phyloP scores from a whole-genome alignment of 2,113 vertebrate species.

The Tyto alba region DNA sequence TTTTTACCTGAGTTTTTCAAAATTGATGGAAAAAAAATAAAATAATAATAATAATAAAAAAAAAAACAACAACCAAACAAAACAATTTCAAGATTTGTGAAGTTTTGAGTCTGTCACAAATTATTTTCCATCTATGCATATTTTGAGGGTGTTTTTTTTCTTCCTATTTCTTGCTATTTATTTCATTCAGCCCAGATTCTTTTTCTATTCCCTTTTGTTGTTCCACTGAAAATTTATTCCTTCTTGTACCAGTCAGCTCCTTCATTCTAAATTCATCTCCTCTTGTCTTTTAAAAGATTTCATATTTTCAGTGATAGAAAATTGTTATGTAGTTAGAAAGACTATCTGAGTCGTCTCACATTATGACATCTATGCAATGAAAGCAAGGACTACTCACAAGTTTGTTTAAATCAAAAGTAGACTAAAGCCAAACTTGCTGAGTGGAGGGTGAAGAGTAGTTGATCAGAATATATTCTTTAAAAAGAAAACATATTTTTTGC shows the following conservation, averaged over 20 bases:
- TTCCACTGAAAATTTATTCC: background rate
- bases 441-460: background rate
- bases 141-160: background rate
- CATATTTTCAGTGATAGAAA: background rate
- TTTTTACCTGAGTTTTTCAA: background rate
- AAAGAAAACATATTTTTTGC: background rate
- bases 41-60: too few species aligned
- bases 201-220: background rate
- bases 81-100: background rate
- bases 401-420: background rate
- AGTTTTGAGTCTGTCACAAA: background rate
- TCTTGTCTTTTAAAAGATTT: background rate
- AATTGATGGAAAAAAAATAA: accelerated
- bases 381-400: background rate
- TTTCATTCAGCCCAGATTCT: background rate
- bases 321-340: background rate
- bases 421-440: background rate
- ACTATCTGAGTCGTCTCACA: background rate
- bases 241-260: background rate
- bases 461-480: background rate
- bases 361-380: too few species aligned
- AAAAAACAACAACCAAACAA: too few species aligned
- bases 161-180: background rate
- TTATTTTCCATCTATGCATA: background rate
- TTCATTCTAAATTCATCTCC: background rate